These are phyloP conservation scores for Scomberomorus guttatus DNA, from an alignment of 2,797 vertebrate species.

Conservation along the genomic window DNA sequence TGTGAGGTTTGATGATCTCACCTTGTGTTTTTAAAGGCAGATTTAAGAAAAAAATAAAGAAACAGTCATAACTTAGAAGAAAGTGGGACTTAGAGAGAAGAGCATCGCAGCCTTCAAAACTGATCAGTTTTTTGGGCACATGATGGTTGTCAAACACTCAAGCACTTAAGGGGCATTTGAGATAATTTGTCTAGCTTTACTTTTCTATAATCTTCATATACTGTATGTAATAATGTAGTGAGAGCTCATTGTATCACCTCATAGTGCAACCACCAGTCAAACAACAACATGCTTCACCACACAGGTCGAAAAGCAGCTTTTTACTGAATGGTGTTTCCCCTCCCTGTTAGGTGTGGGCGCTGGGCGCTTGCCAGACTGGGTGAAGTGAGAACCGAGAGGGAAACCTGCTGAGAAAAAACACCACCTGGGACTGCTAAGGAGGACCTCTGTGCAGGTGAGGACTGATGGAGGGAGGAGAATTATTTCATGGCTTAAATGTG, in stretches of 20 bases:
- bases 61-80: not conserved
- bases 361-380: slow-evolving; percentile 78
- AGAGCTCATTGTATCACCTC: not conserved
- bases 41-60: too few relatives aligned
- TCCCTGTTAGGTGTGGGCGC: slow-evolving; percentile 78
- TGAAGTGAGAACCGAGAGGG: slow-evolving; percentile 70
- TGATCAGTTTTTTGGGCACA: too few relatives aligned
- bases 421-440: slow-evolving; percentile 74
- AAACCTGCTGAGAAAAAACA: slow-evolving; percentile 60
- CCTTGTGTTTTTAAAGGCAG: not conserved
- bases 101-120: not conserved
- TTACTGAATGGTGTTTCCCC: slow-evolving; percentile 25
- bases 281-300: not conserved
- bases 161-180: too few relatives aligned
- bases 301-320: slow-evolving; percentile 13
- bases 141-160: too few relatives aligned
- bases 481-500: not conserved
- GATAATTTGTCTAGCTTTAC: not conserved
- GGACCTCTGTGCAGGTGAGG: slow-evolving; percentile 85
- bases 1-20: not conserved
- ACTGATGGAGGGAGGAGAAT: not conserved
- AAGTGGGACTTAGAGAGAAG: not conserved
- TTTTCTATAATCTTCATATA: not conserved
- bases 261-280: not conserved
- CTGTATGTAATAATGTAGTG: not conserved